Evolutionary conservation across 2,113 vertebrate genomes (phyloP).

Genomic region (Ptilonorhynchus violaceus): DNA sequence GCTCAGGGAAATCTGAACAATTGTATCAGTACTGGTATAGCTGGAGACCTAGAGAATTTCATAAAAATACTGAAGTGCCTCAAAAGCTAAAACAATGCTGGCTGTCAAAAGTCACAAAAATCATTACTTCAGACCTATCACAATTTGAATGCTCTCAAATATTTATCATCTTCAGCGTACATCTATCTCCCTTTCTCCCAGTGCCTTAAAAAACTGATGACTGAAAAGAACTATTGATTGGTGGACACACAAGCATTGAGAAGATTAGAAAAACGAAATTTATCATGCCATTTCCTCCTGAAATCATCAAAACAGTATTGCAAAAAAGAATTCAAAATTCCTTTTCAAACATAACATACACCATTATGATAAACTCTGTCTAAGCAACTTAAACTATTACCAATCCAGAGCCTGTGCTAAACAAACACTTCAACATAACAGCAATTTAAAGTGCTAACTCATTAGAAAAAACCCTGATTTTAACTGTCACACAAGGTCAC

Average conservation of each 20-base stretch:
- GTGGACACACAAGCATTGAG: background rate
- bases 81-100: background rate
- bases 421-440: background rate
- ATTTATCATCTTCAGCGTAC: background rate
- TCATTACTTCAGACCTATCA: background rate
- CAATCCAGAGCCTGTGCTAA: background rate
- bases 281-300: background rate
- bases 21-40: background rate
- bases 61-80: background rate
- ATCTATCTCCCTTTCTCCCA: background rate
- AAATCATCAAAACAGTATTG: background rate
- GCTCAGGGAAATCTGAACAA: background rate
- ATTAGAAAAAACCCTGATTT: background rate
- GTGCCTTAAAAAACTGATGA: background rate
- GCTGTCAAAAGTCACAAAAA: background rate
- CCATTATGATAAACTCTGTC: background rate
- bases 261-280: background rate
- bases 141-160: background rate
- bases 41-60: background rate
- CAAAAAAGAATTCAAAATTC: background rate
- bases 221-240: background rate
- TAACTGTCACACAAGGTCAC: background rate
- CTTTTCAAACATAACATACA: background rate
- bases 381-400: background rate
- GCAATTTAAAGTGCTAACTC: background rate